These are phyloP conservation scores for Aphaenogaster floridana DNA, from an alignment of 1,140 invertebrate genomes.

Conservation along the genomic window DNA sequence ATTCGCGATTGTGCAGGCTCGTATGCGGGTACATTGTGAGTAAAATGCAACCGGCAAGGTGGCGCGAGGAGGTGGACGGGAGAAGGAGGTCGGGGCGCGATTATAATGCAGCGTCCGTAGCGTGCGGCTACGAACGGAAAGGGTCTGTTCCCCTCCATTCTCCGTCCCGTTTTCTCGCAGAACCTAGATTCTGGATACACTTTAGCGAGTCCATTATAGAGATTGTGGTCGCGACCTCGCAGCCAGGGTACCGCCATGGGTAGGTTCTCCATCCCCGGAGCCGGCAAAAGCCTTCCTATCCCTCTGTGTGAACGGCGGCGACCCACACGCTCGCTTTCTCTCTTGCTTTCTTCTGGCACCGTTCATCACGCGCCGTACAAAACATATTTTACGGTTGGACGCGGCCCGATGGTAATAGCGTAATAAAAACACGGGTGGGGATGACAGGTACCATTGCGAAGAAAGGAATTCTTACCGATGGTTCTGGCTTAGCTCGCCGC, in stretches of 20 bases:
- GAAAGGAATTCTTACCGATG: conserved; percentile 75
- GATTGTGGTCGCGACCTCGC: conserved; percentile 83
- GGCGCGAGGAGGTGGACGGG: neutral
- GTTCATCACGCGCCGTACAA: conserved; percentile 72
- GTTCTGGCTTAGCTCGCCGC: conserved; percentile 66
- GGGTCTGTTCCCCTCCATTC: conserved; percentile 58
- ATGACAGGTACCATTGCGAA: conserved; percentile 74
- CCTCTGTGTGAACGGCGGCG: conserved; percentile 24
- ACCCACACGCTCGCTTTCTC: conserved; percentile 31
- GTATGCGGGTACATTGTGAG: conserved; percentile 73
- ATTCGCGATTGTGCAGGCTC: conserved; percentile 62
- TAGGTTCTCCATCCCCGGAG: conserved; percentile 62
- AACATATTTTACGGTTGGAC: conserved; percentile 76
- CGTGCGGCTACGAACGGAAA: conserved; percentile 65
- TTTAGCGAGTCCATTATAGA: conserved; percentile 85
- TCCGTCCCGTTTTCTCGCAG: conserved; percentile 64
- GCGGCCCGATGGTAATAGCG: conserved; percentile 77
- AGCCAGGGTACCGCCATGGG: conserved; percentile 28
- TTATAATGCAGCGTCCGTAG: conserved; percentile 75
- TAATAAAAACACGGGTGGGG: conserved; percentile 76
- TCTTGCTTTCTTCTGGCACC: conserved; percentile 64
- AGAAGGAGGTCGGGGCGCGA: conserved; percentile 40
- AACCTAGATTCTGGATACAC: conserved; percentile 81
- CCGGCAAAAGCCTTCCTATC: conserved; percentile 40
- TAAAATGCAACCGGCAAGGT: conserved; percentile 65